Base-by-base conservation (phyloP, 2,113 vertebrate species). In the Paraplagusia blochii region DNA sequence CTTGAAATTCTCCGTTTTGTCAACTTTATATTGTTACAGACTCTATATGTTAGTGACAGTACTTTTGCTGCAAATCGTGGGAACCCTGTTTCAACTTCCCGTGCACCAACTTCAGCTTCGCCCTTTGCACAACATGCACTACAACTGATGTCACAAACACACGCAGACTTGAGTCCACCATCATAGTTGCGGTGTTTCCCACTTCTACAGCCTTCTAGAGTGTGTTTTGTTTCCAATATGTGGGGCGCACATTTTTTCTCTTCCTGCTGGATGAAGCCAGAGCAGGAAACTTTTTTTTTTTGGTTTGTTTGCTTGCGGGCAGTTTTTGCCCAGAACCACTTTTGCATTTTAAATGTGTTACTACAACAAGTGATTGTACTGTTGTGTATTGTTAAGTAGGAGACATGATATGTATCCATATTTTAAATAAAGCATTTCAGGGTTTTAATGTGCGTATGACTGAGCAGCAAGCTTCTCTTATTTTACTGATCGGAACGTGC, bases 391-490 rank as follows among this genome's bases (percentile, higher is more conserved):
- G 76, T 84, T 77, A 65, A 84, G 87, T 91, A 86, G 82, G 81
- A 82, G 75, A 85, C 73, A 73, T 87, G 79, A 83, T 79, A 80
- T 76, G 88, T 90, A 85, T 76, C 74, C 79, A 83, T 86, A 90
- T 87, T 89, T 90, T 87, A 80, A 90, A 90, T 91, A 91, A 90
- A 91, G 80, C 72, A 87, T 86, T 29, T 90, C 82, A 88, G 87
- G 81, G 79, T 72, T 80, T 80, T 74, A 66, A 83, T 70, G 54
- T 17, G 14, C 9, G 1, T 16, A 42, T 39, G 9, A 9, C 36
- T 9, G 7, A 39, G 9, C 9, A 39, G 11, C 11, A 12, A 39
- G 2, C 36, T 38, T 38, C 10, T 38, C 10, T 38, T 10, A 38
- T 38, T 10, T 38, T 38, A 10, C 11, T 38, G 11, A 38, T 1